Evolutionary conservation across 2,113 vertebrate genomes (phyloP).

Genomic region (Taxidea taxus): DNA sequence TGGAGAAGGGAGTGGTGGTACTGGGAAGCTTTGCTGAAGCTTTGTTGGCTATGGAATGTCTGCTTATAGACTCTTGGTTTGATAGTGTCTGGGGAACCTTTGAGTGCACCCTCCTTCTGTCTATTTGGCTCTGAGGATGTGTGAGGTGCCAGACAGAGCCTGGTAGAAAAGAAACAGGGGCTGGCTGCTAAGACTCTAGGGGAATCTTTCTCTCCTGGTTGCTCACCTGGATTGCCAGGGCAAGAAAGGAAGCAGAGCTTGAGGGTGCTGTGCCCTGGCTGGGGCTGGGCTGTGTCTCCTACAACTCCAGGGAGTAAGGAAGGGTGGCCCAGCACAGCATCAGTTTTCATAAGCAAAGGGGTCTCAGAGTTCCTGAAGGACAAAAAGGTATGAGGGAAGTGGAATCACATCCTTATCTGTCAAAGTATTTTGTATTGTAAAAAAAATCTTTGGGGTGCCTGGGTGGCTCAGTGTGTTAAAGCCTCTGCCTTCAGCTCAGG

Average conservation of each 20-base stretch:
- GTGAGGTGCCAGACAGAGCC: neutral
- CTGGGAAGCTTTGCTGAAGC: neutral
- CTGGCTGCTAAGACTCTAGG: neutral
- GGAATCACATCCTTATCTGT: neutral
- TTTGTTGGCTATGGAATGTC: neutral
- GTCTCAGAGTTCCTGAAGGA: neutral
- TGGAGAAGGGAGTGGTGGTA: neutral
- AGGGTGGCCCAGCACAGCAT: rapidly evolving
- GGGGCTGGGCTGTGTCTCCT: neutral
- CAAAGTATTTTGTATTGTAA: neutral
- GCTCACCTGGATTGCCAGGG: neutral
- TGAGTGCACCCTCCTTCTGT: neutral
- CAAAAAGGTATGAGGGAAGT: neutral
- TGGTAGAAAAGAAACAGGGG: neutral
- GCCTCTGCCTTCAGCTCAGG: too few relatives aligned
- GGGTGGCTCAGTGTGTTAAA: too few relatives aligned
- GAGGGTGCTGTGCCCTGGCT: neutral
- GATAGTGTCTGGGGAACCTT: neutral
- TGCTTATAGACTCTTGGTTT: neutral
- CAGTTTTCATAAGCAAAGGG: neutral
- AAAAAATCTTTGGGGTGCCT: too few relatives aligned
- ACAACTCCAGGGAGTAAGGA: neutral
- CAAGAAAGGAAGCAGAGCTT: neutral
- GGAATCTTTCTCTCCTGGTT: neutral
- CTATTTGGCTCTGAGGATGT: neutral